Evolutionary conservation across 2,113 vertebrate species (phyloP).

Genomic region (Alaudala cheleensis): DNA sequence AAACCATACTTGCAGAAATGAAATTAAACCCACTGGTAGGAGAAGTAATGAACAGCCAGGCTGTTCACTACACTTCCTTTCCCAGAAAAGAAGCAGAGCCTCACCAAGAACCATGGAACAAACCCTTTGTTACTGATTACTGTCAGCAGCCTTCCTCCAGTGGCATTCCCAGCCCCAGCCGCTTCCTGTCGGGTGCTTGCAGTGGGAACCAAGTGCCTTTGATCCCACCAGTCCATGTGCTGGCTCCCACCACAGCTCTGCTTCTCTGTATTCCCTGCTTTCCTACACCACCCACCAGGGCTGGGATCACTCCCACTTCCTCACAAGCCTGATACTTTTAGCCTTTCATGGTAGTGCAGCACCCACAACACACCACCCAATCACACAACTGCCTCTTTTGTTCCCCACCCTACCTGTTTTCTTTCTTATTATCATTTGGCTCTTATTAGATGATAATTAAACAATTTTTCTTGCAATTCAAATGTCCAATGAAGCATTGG

Average conservation of each 20-base stretch:
- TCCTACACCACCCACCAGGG: neutral
- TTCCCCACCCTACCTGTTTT: neutral
- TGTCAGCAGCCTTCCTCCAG: neutral
- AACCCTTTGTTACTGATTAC: neutral
- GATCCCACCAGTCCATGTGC: neutral
- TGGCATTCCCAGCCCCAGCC: neutral
- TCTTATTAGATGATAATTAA: neutral
- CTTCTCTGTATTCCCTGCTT: neutral
- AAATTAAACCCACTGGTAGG: neutral
- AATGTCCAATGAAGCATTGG: neutral
- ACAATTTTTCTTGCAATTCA: neutral
- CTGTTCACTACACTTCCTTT: neutral
- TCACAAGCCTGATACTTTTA: neutral
- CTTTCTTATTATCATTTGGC: neutral
- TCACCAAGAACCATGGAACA: neutral
- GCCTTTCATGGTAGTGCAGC: neutral
- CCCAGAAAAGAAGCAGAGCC: neutral
- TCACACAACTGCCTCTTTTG: neutral
- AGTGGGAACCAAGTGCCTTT: neutral
- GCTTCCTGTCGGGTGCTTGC: fast-evolving
- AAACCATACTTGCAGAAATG: neutral
- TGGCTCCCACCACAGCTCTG: neutral
- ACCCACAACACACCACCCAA: too few species aligned
- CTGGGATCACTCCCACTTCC: neutral
- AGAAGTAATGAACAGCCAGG: neutral